Conservation (phyloP, 1,140 invertebrate genomes). For the Augochlora pura region DNA sequence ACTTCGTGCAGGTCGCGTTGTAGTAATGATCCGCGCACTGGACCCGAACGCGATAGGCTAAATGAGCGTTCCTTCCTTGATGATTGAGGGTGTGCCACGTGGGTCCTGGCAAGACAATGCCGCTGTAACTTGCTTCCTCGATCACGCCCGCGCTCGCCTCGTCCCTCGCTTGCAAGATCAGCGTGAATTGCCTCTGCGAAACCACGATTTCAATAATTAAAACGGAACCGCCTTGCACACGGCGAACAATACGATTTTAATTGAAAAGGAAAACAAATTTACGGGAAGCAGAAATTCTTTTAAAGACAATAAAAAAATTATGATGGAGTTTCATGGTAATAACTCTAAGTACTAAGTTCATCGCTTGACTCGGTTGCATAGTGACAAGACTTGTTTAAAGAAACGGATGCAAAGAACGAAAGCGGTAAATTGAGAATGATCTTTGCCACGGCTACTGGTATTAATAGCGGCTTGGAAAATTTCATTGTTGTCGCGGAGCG, state of each 20-base stretch:
- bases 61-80: conserved; percentile 86
- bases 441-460: no score
- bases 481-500: no score
- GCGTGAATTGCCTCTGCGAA: conserved; percentile 93
- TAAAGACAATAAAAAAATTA: no score
- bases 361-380: no score
- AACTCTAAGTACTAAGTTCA: no score
- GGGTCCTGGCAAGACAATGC: conserved; percentile 91
- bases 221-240: background rate
- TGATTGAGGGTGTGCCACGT: conserved; percentile 95
- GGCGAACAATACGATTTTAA: background rate
- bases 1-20: conserved; percentile 95
- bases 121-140: conserved; percentile 93
- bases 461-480: background rate
- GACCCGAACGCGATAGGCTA: conserved; percentile 94
- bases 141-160: conserved; percentile 88
- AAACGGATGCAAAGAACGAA: no score
- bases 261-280: background rate
- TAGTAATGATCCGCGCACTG: conserved; percentile 95
- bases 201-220: conserved; percentile 47
- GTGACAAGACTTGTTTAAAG: no score
- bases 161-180: conserved; percentile 94
- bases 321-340: no score
- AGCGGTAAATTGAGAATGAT: no score
- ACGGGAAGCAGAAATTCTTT: no score